Percentiles rank a stretch among this genome's conserved stretches.
Conservation (phyloP, 1,140 invertebrate species). For the Plectrocnemia conspersa region DNA sequence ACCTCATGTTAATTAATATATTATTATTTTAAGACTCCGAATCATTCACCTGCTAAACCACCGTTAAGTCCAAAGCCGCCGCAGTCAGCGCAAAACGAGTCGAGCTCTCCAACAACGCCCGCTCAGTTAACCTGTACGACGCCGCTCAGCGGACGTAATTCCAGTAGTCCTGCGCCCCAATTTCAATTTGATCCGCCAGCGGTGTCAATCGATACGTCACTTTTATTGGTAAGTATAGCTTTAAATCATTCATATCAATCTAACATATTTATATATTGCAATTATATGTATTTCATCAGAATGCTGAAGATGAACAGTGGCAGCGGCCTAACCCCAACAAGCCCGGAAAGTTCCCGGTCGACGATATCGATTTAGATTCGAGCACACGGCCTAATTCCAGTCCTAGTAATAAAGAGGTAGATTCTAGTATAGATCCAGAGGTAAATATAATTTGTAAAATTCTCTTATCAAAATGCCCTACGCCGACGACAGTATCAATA, state of each 20-base stretch:
- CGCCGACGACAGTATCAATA: neutral
- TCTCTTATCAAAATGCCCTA: neutral
- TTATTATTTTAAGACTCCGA: conserved; percentile 27
- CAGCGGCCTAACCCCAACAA: conserved; percentile 33
- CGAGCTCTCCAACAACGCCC: conserved; percentile 40
- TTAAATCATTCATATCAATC: neutral
- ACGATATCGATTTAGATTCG: conserved; percentile 44
- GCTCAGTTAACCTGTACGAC: conserved; percentile 38
- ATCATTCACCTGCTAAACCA: conserved; percentile 28
- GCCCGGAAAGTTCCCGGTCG: conserved; percentile 49
- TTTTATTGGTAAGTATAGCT: conserved; percentile 15
- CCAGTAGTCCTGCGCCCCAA: conserved; percentile 27
- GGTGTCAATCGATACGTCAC: conserved; percentile 14
- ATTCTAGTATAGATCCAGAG: conserved; percentile 23
- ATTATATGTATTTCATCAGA: conserved; percentile 17
- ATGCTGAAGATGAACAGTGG: conserved; percentile 24
- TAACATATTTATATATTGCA: conserved; percentile 2
- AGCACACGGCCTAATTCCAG: conserved; percentile 41
- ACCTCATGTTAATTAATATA: no score
- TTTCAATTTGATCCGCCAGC: conserved; percentile 32
- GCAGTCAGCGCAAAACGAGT: conserved; percentile 12
- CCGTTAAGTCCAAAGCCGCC: conserved; percentile 28
- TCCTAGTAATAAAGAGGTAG: conserved; percentile 39
- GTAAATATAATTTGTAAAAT: conserved; percentile 7
- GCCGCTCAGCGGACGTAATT: conserved; percentile 9